phyloP scores from a whole-genome alignment of 2,113 vertebrate species.

The Ranitomeya variabilis region DNA sequence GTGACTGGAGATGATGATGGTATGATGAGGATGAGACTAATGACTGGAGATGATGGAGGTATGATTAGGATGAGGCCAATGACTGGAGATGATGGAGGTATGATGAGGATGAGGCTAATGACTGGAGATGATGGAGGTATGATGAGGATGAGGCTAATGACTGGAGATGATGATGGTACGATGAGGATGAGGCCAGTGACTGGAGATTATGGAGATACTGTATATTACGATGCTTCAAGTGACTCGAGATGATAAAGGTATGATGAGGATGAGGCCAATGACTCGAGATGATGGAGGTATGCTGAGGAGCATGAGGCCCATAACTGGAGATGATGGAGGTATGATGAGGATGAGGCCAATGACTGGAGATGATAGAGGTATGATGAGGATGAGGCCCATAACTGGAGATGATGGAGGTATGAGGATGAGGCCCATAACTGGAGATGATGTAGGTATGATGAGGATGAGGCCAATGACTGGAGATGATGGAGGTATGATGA shows the following conservation, averaged over 20 bases:
- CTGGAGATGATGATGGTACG: background rate
- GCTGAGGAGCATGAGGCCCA: background rate
- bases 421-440: background rate
- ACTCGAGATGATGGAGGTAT: background rate
- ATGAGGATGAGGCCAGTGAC: background rate
- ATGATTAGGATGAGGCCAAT: too few relatives aligned
- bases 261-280: background rate
- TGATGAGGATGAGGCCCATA: background rate
- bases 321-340: background rate
- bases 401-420: background rate
- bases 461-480: background rate
- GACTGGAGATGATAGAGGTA: background rate
- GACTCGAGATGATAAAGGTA: background rate
- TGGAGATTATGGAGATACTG: background rate
- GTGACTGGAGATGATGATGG: background rate
- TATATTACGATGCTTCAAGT: too few relatives aligned
- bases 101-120: too few relatives aligned
- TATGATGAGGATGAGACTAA: background rate
- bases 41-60: background rate
- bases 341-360: background rate
- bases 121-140: background rate
- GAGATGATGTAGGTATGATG: background rate
- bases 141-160: background rate
- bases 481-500: background rate
- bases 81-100: background rate